Conservation (phyloP, 30 jellyfish, hydroid and myxozoan species). For the Aurelia aurita region DNA sequence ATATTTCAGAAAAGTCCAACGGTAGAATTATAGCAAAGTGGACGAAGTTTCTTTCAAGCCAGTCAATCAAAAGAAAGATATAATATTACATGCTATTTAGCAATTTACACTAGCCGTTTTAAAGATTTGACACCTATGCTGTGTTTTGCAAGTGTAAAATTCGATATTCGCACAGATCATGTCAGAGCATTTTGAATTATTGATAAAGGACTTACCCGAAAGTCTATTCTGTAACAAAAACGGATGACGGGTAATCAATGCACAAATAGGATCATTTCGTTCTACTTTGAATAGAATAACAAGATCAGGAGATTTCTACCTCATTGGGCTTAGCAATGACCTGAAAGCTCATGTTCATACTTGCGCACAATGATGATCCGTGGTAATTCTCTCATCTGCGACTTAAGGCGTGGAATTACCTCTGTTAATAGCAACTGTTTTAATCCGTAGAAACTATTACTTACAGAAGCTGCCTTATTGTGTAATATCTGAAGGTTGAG, state of each 20-base stretch:
- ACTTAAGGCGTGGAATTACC: constrained; percentile 44
- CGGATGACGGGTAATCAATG: constrained; percentile 1
- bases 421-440: constrained; percentile 14
- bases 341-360: constrained; percentile 22
- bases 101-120: too few species aligned
- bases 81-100: too few species aligned
- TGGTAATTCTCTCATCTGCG: constrained; percentile 24
- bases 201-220: constrained; percentile 31
- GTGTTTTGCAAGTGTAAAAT: background rate
- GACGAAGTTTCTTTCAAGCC: too few species aligned
- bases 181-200: constrained; percentile 19
- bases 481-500: background rate
- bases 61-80: too few species aligned
- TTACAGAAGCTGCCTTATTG: background rate
- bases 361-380: constrained; percentile 7
- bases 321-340: constrained; percentile 57
- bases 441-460: constrained; percentile 21
- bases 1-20: too few species aligned
- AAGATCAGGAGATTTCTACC: constrained; percentile 42
- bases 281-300: constrained; percentile 37
- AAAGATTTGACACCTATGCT: background rate
- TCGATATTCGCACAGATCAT: constrained; percentile 12
- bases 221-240: constrained; percentile 46
- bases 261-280: constrained; percentile 41
- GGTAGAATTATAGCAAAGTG: too few species aligned